Base-by-base conservation (phyloP, 2,113 vertebrate genomes). In the Lamprologus sp. region DNA sequence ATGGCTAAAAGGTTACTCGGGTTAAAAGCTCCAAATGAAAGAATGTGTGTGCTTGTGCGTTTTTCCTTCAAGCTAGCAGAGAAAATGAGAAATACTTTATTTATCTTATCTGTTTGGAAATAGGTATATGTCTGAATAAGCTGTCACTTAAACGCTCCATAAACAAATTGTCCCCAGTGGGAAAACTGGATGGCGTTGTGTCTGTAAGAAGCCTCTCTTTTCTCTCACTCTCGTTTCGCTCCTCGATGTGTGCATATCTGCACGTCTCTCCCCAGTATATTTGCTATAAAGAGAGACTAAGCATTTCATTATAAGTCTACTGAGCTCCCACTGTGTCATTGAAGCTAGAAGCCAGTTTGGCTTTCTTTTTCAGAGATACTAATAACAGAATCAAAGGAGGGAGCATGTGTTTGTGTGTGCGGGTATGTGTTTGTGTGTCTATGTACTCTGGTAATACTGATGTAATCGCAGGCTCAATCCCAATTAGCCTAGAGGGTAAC, bases 401-500 rank as follows among this genome's bases (percentile, higher is more conserved):
- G 47, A 70, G 56, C 26, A 23, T 84, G 79, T 86, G 84, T 88
- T 88, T 73, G 54, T 28, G 83, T 68, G 63, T 80, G 54, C 3
- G 35, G 35, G 47, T 83, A 56, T 82, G 75, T 90, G 77, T 85
- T 92, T 94, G 87, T 87, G 86, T 84, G 90, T 89, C 73, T 89
- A 86, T 93, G 87, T 89, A 92, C 93, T 92, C 91, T 91, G 89
- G 92, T 93, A 92, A 94, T 92, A 88, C 89, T 93, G 93, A 94
- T 93, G 88, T 92, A 94, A 94, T 95, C 89, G 63, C 87, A 91
- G 93, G 93, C 95, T 94, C 92, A 91, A 92, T 90, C 90, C 88
- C 94, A 94, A 95, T 96, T 96, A 96, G 95, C 94, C 95, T 88
- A 83, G 84, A 94, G 94, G 94, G 93, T 95, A 94, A 95, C 90